Base-by-base conservation (phyloP, 2,888 invertebrate species). In the Nomada goodeniana region DNA sequence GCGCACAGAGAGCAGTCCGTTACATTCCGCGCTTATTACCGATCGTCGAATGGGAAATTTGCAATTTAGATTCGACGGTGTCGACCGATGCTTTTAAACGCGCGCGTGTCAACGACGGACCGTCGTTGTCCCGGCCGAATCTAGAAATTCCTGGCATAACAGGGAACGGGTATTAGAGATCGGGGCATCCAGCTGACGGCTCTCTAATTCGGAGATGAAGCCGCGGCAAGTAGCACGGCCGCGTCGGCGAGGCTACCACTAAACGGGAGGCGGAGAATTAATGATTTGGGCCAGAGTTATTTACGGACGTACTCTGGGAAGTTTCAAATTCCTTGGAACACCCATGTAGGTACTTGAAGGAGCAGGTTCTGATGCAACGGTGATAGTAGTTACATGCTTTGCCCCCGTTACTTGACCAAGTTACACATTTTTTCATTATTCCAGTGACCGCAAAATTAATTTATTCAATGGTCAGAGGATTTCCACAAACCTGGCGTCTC, bases 1-100 rank as follows among this genome's bases (percentile, higher is more conserved):
- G 83, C 80, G 73, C 80, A 74, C 0, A 68, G 86, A 79, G 77
- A 67, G 26, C 63, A 78, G 74, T 71, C 92, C 93, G 93, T 93
- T 93, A 93, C 91, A 92, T 93, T 92, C 91, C 92, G 89, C 83
- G 76, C 86, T 89, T 85, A 90, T 91, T 89, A 89, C 87, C 57
- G 83, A 87, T 90, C 85, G 81, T 83, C 78, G 84, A 86, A 87
- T 86, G 88, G 1, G 61, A 89, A 91, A 91, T 92, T 92, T 91
- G 88, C 91, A 93, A 90, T 92, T 90, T 84, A 92, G 92, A 92
- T 92, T 72, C 60, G 63, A 9, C 69, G 71, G 65, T 60, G 57
- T 52, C 70, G 73, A 72, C 82, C 82, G 83, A 89, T 86, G 87
- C 88, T 88, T 90, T 80, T 85, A 86, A 86, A 80, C 86, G 82